Evolutionary conservation across 2,797 vertebrate genomes (phyloP), one percentile per base, ranked within the genome.

Genomic region (Labroides dimidiatus): DNA sequence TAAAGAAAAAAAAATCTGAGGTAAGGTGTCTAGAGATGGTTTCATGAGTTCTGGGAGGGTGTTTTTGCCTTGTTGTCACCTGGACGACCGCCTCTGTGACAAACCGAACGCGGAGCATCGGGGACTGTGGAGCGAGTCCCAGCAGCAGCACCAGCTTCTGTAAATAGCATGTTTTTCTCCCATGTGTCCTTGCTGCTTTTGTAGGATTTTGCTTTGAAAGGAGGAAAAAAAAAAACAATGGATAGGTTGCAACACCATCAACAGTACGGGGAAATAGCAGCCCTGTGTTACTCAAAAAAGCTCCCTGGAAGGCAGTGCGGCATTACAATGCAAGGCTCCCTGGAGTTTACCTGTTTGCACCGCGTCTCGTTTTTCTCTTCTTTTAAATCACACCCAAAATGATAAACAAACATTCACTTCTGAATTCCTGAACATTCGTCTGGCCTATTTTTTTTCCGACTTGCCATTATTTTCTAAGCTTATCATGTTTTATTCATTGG

Each of bases 401-500:
- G 61, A 87, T 49, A 49, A 49, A 49, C 69, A 72, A 84, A 77
- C 82, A 81, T 55, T 66, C 66, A 74, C 64, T 73, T 80, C 49
- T 57, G 56, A 61, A 81, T 83, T 61, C 56, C 27, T 63, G 24
- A 64, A 72, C 56, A 68, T 70, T 75, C 66, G 54, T 72, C 81
- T 87, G 69, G 58, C 64, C 61, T 79, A 68, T 74, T 92, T 86
- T 74, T 92, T 86, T 86, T 59, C 48, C n/a, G 49, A 23, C 54
- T 72, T 68, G 54, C 37, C 67, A 66, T 80, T 69, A 77, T 80
- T 81, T 72, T 74, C 67, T 43, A 30, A 81, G 69, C 71, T 78
- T 51, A 61, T 80, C 62, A 78, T 88, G 74, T 86, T 89, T 90
- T 86, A 90, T 88, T 91, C 78, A 90, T 79, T 47, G 54, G 80